phyloP scores from a whole-genome alignment of 1,140 invertebrate genomes.

The Pogonomyrmex barbatus region DNA sequence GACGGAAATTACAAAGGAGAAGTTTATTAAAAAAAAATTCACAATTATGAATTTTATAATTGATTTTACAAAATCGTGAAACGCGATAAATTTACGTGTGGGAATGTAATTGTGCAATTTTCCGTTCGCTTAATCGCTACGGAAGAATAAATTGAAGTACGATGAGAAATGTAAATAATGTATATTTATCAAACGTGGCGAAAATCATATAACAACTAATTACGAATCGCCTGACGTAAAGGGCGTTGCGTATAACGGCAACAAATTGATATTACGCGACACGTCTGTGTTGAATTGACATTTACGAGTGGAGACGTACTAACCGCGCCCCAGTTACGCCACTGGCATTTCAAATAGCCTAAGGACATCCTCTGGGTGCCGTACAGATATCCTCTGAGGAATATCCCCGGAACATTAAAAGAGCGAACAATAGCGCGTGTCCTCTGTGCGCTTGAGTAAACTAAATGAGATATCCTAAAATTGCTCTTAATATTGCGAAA shows the following conservation, averaged over 20 bases:
- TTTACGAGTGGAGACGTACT: conserved; percentile 46
- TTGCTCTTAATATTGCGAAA: conserved; percentile 34
- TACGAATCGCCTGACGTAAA: conserved; percentile 26
- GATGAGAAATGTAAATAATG: conserved; percentile 27
- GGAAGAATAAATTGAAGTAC: conserved; percentile 20
- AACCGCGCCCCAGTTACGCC: conserved; percentile 57
- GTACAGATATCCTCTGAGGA: conserved; percentile 58
- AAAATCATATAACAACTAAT: conserved; percentile 29
- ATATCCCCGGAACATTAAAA: conserved; percentile 60
- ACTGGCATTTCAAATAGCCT: conserved; percentile 59
- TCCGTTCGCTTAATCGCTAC: conserved; percentile 22
- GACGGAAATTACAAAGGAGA: background rate
- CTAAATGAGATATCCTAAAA: conserved; percentile 34
- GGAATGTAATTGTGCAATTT: conserved; percentile 42
- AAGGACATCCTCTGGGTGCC: conserved; percentile 55
- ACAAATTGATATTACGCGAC: conserved; percentile 52
- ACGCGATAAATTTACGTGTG: background rate
- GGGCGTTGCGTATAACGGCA: conserved; percentile 15
- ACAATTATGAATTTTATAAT: background rate
- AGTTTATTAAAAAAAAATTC: conserved; percentile 18
- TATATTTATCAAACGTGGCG: conserved; percentile 9
- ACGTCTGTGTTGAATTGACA: conserved; percentile 49
- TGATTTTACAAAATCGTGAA: conserved; percentile 21
- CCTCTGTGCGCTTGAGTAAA: conserved; percentile 22
- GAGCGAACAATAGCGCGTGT: conserved; percentile 55